Base-by-base conservation (phyloP, 2,113 vertebrate genomes). In the Turnix velox region DNA sequence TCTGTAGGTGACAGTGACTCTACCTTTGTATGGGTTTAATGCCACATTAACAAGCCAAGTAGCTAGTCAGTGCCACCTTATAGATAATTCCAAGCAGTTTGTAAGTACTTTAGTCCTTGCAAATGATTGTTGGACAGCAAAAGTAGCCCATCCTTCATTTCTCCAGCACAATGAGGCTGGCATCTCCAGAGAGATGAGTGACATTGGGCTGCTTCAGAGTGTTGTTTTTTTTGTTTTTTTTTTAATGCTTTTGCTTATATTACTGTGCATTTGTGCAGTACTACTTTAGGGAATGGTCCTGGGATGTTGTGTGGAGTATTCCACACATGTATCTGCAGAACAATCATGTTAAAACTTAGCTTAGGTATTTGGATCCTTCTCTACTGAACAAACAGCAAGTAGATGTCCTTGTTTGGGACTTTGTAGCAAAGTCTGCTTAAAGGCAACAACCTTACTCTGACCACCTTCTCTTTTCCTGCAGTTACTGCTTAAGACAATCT, bases 151-250 rank as follows among this genome's bases (percentile, higher is more conserved):
- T 63, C 24, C 15, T 55, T 37, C n/a, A 27, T 69, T 54, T 77
- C 20, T 62, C 25, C 82, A 54, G 14, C 23, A 14, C 16, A 55
- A 17, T 20, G 51, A 86, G 73, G 9, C 31, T 66, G 58, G 15
- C 33, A 48, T 76, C 15, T 82, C 40, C 22, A 72, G 37, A 66
- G 35, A 17, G 3, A n/a, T 42, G 18, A 1, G 8, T 58, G 42
- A 6, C 28, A 10, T 0, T 63, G 37, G 28, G 18, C 31, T 76
- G 25, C 33, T 13, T 42, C 15, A 18, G 49, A 8, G 10, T 8
- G 22, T 1, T 1, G n/a, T n/a, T 2, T 3, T 37, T 11, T 71
- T 52, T 39, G 4, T 4, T 63, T n/a, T n/a, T 2, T 3, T 37
- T 11, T 71, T 52, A 35, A 3, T 4, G 58, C 9, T 33, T 46